These are phyloP conservation scores for Adrianichthys oophorus DNA, from an alignment of 2,797 vertebrate species.

Conservation along the genomic window DNA sequence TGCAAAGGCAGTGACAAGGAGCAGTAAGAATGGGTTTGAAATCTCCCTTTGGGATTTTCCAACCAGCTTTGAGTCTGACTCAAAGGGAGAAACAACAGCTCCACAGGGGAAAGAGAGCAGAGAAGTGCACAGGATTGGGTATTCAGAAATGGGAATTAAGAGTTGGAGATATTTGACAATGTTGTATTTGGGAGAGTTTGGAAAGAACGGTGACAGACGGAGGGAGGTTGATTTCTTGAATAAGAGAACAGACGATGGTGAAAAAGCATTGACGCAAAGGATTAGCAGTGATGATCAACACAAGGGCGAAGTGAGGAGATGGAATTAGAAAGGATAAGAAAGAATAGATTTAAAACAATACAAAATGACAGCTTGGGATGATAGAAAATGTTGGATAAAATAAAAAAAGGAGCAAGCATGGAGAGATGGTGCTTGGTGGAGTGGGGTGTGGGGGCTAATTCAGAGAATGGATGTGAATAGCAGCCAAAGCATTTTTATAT, in stretches of 20 bases:
- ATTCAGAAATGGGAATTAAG: conserved; percentile 45
- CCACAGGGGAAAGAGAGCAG: conserved; percentile 38
- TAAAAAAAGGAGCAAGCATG: conserved; percentile 46
- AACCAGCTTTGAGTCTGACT: conserved; percentile 58
- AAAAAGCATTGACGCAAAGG: conserved; percentile 46
- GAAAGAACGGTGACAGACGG: conserved; percentile 21
- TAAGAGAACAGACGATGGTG: conserved; percentile 36
- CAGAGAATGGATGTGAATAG: conserved; percentile 72
- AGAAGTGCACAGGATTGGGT: conserved; percentile 36
- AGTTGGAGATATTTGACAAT: conserved; percentile 54
- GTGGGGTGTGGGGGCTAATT: conserved; percentile 64
- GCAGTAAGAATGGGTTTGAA: conserved; percentile 84
- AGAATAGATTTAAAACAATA: conserved; percentile 54
- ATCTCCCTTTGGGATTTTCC: conserved; percentile 69
- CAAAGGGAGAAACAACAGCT: conserved; percentile 57
- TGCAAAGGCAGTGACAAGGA: conserved; percentile 95
- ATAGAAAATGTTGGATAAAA: conserved; percentile 54
- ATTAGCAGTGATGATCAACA: conserved; percentile 53
- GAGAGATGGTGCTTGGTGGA: conserved; percentile 74
- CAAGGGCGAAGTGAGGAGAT: conserved; percentile 42
- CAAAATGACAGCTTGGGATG: conserved; percentile 46
- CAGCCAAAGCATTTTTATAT: conserved; percentile 77
- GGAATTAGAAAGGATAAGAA: conserved; percentile 67
- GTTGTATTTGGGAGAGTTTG: conserved; percentile 27
- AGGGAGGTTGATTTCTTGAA: conserved; percentile 41